Percentiles rank a stretch among this genome's conserved stretches.
phyloP scores from a whole-genome alignment of 1,140 invertebrate genomes.

The Danaus plexippus region DNA sequence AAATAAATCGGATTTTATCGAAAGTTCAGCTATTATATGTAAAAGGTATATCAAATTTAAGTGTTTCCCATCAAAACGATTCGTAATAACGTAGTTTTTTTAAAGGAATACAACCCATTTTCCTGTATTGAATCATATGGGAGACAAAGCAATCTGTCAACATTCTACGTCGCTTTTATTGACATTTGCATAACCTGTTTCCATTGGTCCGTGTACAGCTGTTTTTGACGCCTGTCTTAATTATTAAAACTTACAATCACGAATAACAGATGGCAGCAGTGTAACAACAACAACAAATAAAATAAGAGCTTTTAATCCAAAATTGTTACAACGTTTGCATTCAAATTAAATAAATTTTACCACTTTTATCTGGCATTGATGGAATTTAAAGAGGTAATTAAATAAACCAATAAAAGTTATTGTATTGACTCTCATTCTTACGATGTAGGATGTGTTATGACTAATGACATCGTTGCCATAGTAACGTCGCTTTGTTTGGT shows the following conservation, averaged over 20 bases:
- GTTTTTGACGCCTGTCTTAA: constrained; percentile 53
- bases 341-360: too few species aligned
- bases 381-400: too few species aligned
- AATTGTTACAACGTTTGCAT: too few species aligned
- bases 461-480: constrained; percentile 14
- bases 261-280: constrained; percentile 44
- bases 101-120: constrained; percentile 7
- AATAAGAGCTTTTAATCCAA: constrained; percentile 5
- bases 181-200: constrained; percentile 31
- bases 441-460: too few species aligned
- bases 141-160: constrained; percentile 57
- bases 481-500: constrained; percentile 16
- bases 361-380: too few species aligned
- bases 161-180: constrained; percentile 43
- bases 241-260: constrained; percentile 17
- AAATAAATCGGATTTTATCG: constrained; percentile 21
- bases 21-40: neutral
- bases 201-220: constrained; percentile 59
- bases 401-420: neutral
- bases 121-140: constrained; percentile 50
- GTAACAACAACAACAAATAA: constrained; percentile 39
- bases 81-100: too few species aligned
- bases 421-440: neutral
- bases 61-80: too few species aligned
- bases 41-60: too few species aligned